Conservation (phyloP, 2,797 vertebrate genomes). For the Gymnopithys bicolor region DNA sequence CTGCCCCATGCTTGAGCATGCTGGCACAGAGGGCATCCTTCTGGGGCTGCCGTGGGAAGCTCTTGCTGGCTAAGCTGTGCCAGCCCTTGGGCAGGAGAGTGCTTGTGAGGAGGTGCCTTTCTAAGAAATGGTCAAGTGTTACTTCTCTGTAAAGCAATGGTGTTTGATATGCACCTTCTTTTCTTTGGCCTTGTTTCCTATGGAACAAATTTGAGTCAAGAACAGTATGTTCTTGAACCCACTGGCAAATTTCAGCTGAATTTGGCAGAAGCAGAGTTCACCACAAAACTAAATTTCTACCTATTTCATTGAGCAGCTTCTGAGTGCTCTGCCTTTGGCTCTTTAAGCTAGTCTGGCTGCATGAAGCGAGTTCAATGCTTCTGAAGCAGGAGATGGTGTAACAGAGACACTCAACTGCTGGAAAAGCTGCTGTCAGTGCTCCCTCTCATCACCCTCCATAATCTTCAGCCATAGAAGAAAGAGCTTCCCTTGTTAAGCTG, state of each 20-base stretch:
- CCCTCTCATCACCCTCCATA: neutral
- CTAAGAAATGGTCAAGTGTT: neutral
- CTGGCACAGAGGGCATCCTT: too few relatives aligned
- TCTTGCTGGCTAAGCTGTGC: neutral
- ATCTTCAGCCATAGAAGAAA: neutral
- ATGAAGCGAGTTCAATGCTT: accelerated
- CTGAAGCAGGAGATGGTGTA: accelerated
- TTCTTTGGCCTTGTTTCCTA: neutral
- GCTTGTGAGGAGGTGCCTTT: neutral
- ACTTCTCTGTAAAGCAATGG: neutral
- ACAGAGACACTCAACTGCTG: neutral
- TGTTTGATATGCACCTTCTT: neutral
- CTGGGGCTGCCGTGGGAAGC: neutral
- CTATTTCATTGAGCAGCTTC: neutral
- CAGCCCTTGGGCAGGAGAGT: neutral
- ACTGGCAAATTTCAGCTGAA: neutral
- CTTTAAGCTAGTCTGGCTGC: neutral
- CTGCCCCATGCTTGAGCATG: accelerated
- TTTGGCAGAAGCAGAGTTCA: neutral
- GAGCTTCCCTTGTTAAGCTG: neutral
- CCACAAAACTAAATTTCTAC: neutral
- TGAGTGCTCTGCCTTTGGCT: neutral
- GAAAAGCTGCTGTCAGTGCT: neutral
- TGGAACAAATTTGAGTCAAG: neutral
- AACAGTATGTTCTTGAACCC: neutral